A percentile compares a stretch with the other conserved stretches of the same genome.
Evolutionary conservation across 2,797 vertebrate genomes (phyloP).

Genomic region (Zenarchopterus dispar): DNA sequence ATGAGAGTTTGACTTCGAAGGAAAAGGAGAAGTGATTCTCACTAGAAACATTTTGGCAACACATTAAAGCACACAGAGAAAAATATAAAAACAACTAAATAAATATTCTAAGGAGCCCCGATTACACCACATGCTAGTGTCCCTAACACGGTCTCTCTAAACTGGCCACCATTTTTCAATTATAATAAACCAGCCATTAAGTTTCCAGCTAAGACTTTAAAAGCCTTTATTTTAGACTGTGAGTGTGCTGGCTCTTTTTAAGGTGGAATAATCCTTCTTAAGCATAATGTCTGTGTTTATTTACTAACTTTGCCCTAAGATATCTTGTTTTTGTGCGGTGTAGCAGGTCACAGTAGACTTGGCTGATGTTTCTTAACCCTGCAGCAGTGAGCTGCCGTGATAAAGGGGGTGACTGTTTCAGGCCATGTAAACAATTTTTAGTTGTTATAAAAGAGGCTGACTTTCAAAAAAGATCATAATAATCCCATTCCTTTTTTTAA

Average conservation of each 20-base stretch:
- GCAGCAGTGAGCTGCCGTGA: neutral
- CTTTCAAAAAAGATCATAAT: too few species aligned
- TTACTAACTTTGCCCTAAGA: conserved; percentile 42
- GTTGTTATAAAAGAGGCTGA: too few species aligned
- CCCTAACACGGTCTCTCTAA: conserved; percentile 9
- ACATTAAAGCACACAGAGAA: conserved; percentile 8
- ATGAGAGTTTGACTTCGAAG: neutral
- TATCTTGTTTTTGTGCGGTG: conserved; percentile 45
- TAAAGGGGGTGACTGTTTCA: too few species aligned
- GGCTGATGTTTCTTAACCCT: conserved; percentile 33
- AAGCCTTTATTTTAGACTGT: conserved; percentile 10
- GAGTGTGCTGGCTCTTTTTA: conserved; percentile 12
- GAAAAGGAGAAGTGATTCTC: conserved; percentile 23
- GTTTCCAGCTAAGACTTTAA: conserved; percentile 25
- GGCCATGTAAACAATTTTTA: too few species aligned
- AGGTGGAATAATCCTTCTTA: conserved; percentile 6
- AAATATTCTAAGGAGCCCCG: conserved; percentile 47
- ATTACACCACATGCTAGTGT: conserved; percentile 63
- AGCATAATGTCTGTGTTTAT: conserved; percentile 34
- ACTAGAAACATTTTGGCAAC: conserved; percentile 10
- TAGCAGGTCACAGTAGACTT: conserved; percentile 49
- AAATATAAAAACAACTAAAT: conserved; percentile 26
- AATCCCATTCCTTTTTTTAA: too few species aligned
- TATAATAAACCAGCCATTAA: conserved; percentile 25
- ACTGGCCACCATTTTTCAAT: conserved; percentile 11